Conservation (phyloP, 92 coral and sea anemone species). For the Diadumene lineata region DNA sequence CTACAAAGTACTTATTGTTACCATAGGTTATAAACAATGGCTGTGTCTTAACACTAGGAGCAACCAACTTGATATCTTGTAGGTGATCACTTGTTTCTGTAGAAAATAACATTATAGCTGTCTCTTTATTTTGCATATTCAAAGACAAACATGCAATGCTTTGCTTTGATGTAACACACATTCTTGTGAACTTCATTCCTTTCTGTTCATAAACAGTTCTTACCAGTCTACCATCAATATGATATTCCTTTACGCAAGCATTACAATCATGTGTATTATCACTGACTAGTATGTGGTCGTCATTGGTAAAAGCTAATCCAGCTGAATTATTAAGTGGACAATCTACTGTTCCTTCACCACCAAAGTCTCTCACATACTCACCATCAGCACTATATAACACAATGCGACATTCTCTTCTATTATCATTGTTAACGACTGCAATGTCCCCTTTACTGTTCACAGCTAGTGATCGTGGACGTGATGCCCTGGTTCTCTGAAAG, state of each 20-base stretch:
- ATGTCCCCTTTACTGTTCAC: slow-evolving; percentile 2
- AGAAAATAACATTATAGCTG: too few species aligned
- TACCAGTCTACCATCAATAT: background rate
- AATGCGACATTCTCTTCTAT: background rate
- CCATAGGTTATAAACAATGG: too few species aligned
- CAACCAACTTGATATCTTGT: too few species aligned
- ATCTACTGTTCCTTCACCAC: slow-evolving; percentile 10
- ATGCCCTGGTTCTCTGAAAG: background rate
- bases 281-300: background rate
- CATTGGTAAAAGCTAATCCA: slow-evolving; percentile 3
- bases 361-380: background rate
- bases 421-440: background rate
- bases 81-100: too few species aligned
- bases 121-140: too few species aligned
- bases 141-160: too few species aligned
- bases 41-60: too few species aligned
- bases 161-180: too few species aligned
- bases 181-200: background rate
- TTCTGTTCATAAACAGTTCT: background rate
- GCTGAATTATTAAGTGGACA: background rate
- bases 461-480: background rate
- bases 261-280: background rate
- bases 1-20: too few species aligned
- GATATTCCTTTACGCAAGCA: background rate
- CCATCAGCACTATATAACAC: slow-evolving; percentile 2